Evolutionary conservation across 2,888 invertebrate genomes (phyloP).

Genomic region (Azorinus chamasolen): DNA sequence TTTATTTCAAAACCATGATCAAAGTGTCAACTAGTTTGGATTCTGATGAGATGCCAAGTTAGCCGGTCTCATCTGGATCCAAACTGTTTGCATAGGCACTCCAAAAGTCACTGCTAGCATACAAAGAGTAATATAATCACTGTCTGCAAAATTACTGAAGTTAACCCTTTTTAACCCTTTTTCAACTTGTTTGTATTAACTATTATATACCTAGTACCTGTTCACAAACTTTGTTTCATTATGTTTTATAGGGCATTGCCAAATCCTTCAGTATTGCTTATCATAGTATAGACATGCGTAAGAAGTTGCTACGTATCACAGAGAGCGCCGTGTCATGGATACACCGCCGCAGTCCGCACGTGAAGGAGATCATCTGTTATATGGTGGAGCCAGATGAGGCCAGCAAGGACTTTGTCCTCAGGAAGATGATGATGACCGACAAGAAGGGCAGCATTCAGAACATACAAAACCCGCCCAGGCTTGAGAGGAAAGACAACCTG

Average conservation of each 20-base stretch:
- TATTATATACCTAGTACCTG: too few species aligned
- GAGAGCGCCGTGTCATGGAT: slow-evolving; percentile 86
- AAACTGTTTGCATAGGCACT: too few species aligned
- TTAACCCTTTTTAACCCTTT: too few species aligned
- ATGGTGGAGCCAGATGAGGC: slow-evolving; percentile 84
- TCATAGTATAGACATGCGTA: slow-evolving; percentile 84
- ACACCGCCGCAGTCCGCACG: slow-evolving; percentile 81
- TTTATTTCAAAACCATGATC: too few species aligned
- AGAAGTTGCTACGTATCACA: slow-evolving; percentile 83
- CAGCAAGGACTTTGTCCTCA: slow-evolving; percentile 79
- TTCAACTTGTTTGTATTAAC: too few species aligned
- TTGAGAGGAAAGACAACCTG: slow-evolving; percentile 85
- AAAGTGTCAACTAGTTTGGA: too few species aligned
- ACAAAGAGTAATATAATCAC: too few species aligned
- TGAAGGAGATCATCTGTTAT: slow-evolving; percentile 82
- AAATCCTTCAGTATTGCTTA: slow-evolving; percentile 86
- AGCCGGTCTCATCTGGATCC: too few species aligned
- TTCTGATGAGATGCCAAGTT: too few species aligned
- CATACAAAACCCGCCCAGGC: slow-evolving; percentile 76
- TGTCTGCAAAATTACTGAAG: too few species aligned
- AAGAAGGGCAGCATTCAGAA: slow-evolving; percentile 77
- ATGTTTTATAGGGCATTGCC: slow-evolving; percentile 82
- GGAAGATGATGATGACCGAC: slow-evolving; percentile 84
- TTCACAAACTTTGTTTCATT: too few species aligned
- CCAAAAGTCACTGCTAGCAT: too few species aligned